A percentile compares a stretch with the other conserved stretches of the same genome.
Evolutionary conservation across 1,140 invertebrate genomes (phyloP).

Genomic region (Bombus cullumanus): DNA sequence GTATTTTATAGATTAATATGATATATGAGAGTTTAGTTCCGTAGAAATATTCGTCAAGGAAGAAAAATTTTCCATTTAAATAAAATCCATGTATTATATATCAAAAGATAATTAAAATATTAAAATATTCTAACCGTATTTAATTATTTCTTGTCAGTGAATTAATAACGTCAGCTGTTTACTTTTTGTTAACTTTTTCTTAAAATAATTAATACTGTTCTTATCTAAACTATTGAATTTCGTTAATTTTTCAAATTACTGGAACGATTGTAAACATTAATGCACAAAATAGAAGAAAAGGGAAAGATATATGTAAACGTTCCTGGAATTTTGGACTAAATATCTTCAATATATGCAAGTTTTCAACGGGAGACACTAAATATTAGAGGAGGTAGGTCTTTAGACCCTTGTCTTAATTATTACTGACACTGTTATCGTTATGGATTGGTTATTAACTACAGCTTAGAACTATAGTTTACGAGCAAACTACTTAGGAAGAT

Average conservation of each 20-base stretch:
- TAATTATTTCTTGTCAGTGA: background rate
- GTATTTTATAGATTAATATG: background rate
- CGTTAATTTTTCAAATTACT: too few relatives aligned
- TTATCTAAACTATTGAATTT: too few relatives aligned
- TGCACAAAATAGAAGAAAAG: background rate
- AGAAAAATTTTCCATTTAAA: background rate
- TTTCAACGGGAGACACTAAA: background rate
- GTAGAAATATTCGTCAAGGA: background rate
- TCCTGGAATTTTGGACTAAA: background rate
- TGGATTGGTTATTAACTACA: slow-evolving; percentile 11
- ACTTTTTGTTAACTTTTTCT: background rate
- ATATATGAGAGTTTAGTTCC: background rate
- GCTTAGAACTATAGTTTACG: background rate
- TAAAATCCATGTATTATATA: background rate
- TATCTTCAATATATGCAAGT: background rate
- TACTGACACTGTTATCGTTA: background rate
- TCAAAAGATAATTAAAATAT: background rate
- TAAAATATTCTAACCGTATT: background rate
- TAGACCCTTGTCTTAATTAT: background rate
- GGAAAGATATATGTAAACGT: background rate
- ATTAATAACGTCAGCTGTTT: background rate
- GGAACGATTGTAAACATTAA: background rate
- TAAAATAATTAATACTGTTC: background rate
- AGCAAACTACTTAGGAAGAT: slow-evolving; percentile 11
- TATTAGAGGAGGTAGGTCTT: background rate